Base-by-base conservation (phyloP, 2,797 vertebrate genomes). In the Luscinia luscinia region DNA sequence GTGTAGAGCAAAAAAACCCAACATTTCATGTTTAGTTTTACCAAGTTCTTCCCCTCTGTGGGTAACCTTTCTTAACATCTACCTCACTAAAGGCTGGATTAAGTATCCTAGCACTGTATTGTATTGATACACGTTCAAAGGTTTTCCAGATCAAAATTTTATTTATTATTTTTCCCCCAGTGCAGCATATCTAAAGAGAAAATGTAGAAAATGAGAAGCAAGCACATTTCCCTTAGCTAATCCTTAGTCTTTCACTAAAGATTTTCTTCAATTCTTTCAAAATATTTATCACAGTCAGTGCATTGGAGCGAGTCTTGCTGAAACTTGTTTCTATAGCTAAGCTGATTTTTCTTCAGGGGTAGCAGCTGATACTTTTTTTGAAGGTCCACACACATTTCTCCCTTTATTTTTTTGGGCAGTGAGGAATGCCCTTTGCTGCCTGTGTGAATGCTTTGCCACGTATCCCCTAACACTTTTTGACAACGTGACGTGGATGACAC, bases 371-470 rank as follows among this genome's bases (percentile, higher is more conserved):
- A 9, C 5, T 38, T 34, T 86, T 92, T 92, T 58, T 72, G 68
- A 93, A 93, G 36, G 9, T 12, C 28, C 21, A 51, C 27, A 55
- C 7, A 45, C 5, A 24, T 51, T 86, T 78, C 1, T 81, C 24
- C 17, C 26, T 70, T 79, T 68, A n/a, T 46, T 57, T 58, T 54
- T 73, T 43, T 43, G 73, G n/a, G 36, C 40, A 88, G 9, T 8
- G 27, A 83, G 15, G 55, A 91, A 81, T 38, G 83, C 72, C 91
- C 90, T 94, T 94, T 93, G 62, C 85, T 96, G 89, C 69, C 85
- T 69, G 2, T 48, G 46, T 48, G 51, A 90, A 78, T 94, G 26
- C 27, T 92, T 74, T 74, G 49, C 49, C 17, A 8, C 26, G 9
- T 63, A 67, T 89, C 49, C 51, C 6, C 0, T 90, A 94, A 93